Base-by-base conservation (phyloP, 1,140 invertebrate species). In the Rhynchophorus ferrugineus region DNA sequence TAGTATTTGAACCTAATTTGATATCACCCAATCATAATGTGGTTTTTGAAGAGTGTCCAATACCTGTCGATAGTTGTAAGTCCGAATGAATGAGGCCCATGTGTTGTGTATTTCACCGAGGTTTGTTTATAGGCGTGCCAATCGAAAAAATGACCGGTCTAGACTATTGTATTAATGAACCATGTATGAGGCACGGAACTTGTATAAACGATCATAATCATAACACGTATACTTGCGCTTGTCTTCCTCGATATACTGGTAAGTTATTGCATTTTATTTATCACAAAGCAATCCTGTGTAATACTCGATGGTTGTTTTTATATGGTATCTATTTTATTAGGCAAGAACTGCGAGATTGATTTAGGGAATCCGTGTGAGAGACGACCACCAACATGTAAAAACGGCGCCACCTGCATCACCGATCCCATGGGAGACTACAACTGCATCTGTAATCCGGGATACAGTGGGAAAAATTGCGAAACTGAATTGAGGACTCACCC, bases 301-400 rank as follows among this genome's bases (percentile, higher is more conserved):
- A n/a, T n/a, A n/a, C n/a, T n/a, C n/a, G n/a, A n/a, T n/a, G n/a
- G n/a, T n/a, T n/a, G n/a, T n/a, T n/a, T n/a, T n/a, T n/a, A n/a
- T n/a, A n/a, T n/a, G n/a, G 22, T 44, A 36, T 49, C 13, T 50
- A 17, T 35, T 38, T 3, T 51, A 24, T 0, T 80, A 47, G 88
- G 89, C 54, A 85, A 85, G 73, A 89, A 89, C 71, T 91, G 89
- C 72, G 80, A 91, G 69, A 78, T 82, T 65, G 88, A 91, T 69
- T 77, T 72, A 67, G 81, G 84, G 48, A 73, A 82, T 59, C 81
- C 83, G 11, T 93, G 90, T 66, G 71, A 73, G 24, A 54, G 46
- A 20, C 49, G 36, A 14, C 61, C 62, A 29, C 49, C 59, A 0
- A 19, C 62, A 22, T 95, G 91, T 67, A 74, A 74, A 34, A 85